phyloP scores from a whole-genome alignment of 2,797 vertebrate species.

The Heterohyrax brucei region DNA sequence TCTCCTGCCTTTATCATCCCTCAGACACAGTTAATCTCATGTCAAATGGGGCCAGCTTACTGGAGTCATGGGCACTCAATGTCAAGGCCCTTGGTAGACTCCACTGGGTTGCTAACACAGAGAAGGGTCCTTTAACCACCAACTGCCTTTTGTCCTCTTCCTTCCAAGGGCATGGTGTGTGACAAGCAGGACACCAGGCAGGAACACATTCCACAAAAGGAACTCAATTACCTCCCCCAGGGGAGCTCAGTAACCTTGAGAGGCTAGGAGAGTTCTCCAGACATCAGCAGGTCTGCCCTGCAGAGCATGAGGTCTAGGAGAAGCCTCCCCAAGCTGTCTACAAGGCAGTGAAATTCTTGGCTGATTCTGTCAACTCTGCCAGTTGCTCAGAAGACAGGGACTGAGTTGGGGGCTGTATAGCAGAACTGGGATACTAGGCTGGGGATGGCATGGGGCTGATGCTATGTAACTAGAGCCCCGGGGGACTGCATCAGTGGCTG shows the following conservation, averaged over 20 bases:
- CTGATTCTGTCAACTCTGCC: background rate
- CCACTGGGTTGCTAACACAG: background rate
- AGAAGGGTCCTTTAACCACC: background rate
- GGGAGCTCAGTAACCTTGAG: too few relatives aligned
- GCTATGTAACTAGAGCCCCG: background rate
- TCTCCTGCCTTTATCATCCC: conserved; percentile 38
- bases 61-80: background rate
- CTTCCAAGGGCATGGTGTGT: background rate
- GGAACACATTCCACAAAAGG: background rate
- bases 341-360: background rate
- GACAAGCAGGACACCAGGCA: background rate
- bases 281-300: background rate
- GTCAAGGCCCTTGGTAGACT: background rate
- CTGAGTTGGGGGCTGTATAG: background rate
- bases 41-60: conserved; percentile 45
- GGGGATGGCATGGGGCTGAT: background rate
- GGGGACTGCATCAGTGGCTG: rapidly evolving
- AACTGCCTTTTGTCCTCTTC: background rate
- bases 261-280: background rate
- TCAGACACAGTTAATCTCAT: conserved; percentile 64
- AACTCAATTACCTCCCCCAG: background rate
- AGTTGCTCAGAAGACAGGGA: conserved; percentile 35
- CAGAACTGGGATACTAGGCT: background rate
- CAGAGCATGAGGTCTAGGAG: rapidly evolving
- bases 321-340: too few relatives aligned